Conservation (phyloP, 1,140 invertebrate genomes). For the Zaprionus lachaisei region DNA sequence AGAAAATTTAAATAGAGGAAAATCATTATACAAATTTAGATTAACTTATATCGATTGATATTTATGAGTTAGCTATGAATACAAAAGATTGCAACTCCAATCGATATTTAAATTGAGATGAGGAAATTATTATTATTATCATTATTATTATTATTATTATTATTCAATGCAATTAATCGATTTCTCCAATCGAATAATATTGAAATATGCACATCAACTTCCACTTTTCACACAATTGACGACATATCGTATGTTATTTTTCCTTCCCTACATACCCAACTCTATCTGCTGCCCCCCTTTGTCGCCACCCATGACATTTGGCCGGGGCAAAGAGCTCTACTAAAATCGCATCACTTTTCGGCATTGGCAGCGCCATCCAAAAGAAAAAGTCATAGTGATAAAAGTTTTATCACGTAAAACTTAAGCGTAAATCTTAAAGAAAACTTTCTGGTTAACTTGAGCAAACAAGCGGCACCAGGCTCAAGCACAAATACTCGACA, state of each 20-base stretch:
- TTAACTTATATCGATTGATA: too few relatives aligned
- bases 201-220: background rate
- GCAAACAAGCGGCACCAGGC: constrained; percentile 68
- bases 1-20: too few relatives aligned
- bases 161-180: background rate
- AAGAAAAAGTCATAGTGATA: constrained; percentile 75
- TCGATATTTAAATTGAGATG: background rate
- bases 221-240: background rate
- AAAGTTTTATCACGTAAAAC: constrained; percentile 83
- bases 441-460: constrained; percentile 82
- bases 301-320: constrained; percentile 36
- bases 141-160: too few relatives aligned
- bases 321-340: constrained; percentile 50
- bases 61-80: background rate
- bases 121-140: background rate
- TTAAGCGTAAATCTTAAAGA: constrained; percentile 83
- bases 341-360: constrained; percentile 58
- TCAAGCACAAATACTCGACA: constrained; percentile 33
- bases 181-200: background rate
- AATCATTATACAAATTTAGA: too few relatives aligned
- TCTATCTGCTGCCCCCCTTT: constrained; percentile 14
- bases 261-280: background rate
- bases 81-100: background rate
- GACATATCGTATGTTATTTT: background rate
- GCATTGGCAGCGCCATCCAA: constrained; percentile 35